Conservation (phyloP, 2,888 invertebrate species). For the Ryuthela nishihirai region DNA sequence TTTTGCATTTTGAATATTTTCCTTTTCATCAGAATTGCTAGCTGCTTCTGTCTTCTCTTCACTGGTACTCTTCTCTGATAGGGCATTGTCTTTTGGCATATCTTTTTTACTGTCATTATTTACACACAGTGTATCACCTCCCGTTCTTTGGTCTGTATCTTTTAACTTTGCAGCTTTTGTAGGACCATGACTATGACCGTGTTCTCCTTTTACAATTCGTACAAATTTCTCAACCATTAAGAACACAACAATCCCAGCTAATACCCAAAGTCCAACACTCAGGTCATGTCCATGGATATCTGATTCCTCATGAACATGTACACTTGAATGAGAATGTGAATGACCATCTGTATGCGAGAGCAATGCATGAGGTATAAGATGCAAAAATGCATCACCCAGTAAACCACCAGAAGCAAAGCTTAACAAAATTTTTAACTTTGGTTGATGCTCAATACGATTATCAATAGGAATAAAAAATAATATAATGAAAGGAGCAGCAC, state of each 20-base stretch:
- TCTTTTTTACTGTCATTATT: constrained; percentile 8
- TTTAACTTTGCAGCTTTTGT: constrained; percentile 35
- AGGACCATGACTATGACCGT: constrained; percentile 64
- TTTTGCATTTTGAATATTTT: constrained; percentile 32
- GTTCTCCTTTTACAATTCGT: constrained; percentile 76
- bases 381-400: constrained; percentile 96
- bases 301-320: constrained; percentile 49
- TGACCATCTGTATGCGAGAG: constrained; percentile 46
- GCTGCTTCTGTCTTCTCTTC: constrained; percentile 5
- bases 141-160: too few species aligned
- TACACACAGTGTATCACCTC: neutral
- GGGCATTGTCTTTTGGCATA: too few species aligned
- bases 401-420: constrained; percentile 94
- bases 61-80: constrained; percentile 1
- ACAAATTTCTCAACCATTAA: constrained; percentile 90
- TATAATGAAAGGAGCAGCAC: constrained; percentile 89
- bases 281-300: constrained; percentile 61
- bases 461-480: constrained; percentile 90
- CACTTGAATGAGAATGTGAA: constrained; percentile 54
- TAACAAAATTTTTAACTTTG: constrained; percentile 80
- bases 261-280: constrained; percentile 89
- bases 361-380: constrained; percentile 92
- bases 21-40: constrained; percentile 36
- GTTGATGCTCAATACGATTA: constrained; percentile 74
- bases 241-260: constrained; percentile 89